Evolutionary conservation across 2,113 vertebrate species (phyloP).

Genomic region (Agelaius tricolor): DNA sequence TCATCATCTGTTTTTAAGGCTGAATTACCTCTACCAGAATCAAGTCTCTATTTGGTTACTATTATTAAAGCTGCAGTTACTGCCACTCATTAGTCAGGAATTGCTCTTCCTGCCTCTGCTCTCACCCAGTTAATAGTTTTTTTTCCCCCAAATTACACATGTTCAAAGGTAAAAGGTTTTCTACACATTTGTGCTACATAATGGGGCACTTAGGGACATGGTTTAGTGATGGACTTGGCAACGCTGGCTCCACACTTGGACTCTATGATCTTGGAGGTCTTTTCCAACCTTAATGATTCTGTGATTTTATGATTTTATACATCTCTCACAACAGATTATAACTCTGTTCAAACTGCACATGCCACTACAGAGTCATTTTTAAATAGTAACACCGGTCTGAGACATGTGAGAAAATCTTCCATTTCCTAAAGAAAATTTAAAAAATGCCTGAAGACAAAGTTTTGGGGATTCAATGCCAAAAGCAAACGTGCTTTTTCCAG

Average conservation of each 20-base stretch:
- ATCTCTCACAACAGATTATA: not conserved
- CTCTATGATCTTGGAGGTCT: not conserved
- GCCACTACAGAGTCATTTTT: not conserved
- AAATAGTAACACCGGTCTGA: not conserved
- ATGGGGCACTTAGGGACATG: not conserved
- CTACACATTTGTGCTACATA: not conserved
- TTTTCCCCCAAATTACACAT: fast-evolving
- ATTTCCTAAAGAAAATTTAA: not conserved
- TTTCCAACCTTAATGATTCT: not conserved
- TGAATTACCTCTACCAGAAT: not conserved
- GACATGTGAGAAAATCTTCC: not conserved
- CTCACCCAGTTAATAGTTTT: not conserved
- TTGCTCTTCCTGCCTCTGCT: not conserved
- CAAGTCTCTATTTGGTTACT: not conserved
- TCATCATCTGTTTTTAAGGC: not conserved
- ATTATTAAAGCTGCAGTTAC: not conserved
- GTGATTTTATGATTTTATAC: not conserved
- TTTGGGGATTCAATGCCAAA: not conserved
- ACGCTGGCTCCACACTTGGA: not conserved
- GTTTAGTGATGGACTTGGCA: not conserved
- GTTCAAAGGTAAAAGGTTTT: not conserved
- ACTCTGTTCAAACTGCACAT: not conserved
- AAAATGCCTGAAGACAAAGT: not conserved
- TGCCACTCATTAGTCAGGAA: not conserved
- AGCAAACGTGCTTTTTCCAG: not conserved